Evolutionary conservation across 1,140 invertebrate genomes (phyloP).

Genomic region (Euschistus heros): DNA sequence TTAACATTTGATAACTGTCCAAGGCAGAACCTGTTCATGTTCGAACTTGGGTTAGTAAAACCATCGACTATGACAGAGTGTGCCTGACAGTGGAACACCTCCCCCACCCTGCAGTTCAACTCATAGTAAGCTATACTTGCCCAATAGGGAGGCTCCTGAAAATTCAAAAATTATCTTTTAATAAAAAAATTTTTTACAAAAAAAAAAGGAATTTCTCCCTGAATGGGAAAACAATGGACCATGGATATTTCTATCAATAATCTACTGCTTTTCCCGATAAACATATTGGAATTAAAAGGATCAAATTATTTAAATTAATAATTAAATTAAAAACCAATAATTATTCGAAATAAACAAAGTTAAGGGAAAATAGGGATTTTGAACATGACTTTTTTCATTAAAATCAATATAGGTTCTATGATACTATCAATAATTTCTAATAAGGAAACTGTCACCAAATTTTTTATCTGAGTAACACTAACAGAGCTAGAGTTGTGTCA

Average conservation of each 20-base stretch:
- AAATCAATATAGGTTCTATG: too few species aligned
- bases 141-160: conserved; percentile 84
- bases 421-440: too few species aligned
- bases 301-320: too few species aligned
- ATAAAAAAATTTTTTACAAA: not conserved
- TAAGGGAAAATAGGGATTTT: too few species aligned
- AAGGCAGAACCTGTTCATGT: conserved; percentile 75
- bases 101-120: conserved; percentile 87
- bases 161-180: not conserved
- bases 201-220: not conserved
- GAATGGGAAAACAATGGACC: too few species aligned
- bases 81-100: conserved; percentile 86
- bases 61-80: conserved; percentile 90
- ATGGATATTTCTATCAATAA: too few species aligned
- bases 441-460: not conserved
- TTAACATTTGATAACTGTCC: conserved; percentile 95
- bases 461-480: not conserved
- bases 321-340: too few species aligned
- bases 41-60: conserved; percentile 92
- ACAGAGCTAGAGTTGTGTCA: too few species aligned
- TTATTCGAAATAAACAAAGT: too few species aligned
- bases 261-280: too few species aligned
- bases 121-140: conserved; percentile 94
- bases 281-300: too few species aligned
- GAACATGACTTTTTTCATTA: too few species aligned